Percentiles rank a stretch among this genome's conserved stretches.
These are phyloP conservation scores for Neoseiulus cucumeris DNA, from an alignment of 1,140 invertebrate species.

Conservation along the genomic window DNA sequence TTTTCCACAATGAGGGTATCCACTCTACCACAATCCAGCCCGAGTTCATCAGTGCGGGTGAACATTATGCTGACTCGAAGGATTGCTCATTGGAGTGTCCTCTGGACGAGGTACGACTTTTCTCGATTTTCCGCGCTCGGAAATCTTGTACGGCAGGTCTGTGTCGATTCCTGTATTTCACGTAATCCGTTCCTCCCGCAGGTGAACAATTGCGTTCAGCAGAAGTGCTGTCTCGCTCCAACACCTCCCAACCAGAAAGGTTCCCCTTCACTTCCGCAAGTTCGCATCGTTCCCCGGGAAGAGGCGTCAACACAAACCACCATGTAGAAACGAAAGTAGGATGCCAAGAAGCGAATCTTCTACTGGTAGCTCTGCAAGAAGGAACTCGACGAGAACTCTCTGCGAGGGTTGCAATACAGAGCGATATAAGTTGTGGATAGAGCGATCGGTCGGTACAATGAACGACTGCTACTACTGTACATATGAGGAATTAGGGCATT, in stretches of 20 bases:
- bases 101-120: not conserved
- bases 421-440: too few relatives aligned
- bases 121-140: too few relatives aligned
- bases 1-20: constrained; percentile 37
- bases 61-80: not conserved
- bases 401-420: too few relatives aligned
- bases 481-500: too few relatives aligned
- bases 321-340: not conserved
- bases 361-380: too few relatives aligned
- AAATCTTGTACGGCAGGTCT: too few relatives aligned
- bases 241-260: not conserved
- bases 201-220: not conserved
- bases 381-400: too few relatives aligned
- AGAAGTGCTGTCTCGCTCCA: not conserved
- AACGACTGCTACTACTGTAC: too few relatives aligned
- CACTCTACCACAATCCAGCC: constrained; percentile 40
- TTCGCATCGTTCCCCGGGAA: constrained; percentile 1
- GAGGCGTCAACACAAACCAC: not conserved
- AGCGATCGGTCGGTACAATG: too few relatives aligned
- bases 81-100: constrained; percentile 3
- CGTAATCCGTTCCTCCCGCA: not conserved
- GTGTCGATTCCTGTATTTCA: too few relatives aligned
- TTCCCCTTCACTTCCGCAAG: constrained; percentile 3
- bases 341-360: too few relatives aligned
- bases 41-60: constrained; percentile 27